Conservation (phyloP, 2,888 invertebrate species). For the Phalera bucephala region DNA sequence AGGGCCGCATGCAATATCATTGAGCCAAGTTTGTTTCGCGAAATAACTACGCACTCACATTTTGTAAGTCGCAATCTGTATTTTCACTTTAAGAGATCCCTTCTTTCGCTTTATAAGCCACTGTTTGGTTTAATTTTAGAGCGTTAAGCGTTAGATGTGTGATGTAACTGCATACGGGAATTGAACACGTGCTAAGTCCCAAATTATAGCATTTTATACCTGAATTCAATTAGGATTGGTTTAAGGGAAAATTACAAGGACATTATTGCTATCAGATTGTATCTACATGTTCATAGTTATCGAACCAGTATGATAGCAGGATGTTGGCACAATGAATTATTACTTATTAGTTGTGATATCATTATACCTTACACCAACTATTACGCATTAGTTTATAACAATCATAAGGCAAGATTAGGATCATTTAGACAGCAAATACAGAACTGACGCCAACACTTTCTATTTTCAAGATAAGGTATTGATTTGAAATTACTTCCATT, state of each 20-base stretch:
- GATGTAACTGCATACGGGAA: neutral
- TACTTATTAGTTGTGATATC: too few species aligned
- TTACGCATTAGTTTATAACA: too few species aligned
- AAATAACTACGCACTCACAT: constrained; percentile 39
- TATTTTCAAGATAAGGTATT: neutral
- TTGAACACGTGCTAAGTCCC: neutral
- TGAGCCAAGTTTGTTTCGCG: constrained; percentile 33
- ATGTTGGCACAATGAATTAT: too few species aligned
- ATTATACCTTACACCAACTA: too few species aligned
- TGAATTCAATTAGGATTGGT: neutral
- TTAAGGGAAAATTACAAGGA: too few species aligned
- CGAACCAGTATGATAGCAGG: too few species aligned
- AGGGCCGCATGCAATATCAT: constrained; percentile 24
- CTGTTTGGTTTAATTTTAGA: constrained; percentile 18
- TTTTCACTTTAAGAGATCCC: constrained; percentile 55
- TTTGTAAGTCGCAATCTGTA: constrained; percentile 51
- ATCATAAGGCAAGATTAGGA: too few species aligned
- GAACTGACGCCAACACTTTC: too few species aligned
- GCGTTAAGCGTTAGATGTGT: constrained; percentile 12
- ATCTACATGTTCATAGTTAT: too few species aligned
- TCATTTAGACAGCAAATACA: too few species aligned
- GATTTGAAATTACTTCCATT: neutral
- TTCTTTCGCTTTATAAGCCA: constrained; percentile 47
- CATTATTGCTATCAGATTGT: too few species aligned
- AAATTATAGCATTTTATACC: neutral